Evolutionary conservation across 2,888 invertebrate genomes (phyloP).

Genomic region (Sarcophaga carnaria): DNA sequence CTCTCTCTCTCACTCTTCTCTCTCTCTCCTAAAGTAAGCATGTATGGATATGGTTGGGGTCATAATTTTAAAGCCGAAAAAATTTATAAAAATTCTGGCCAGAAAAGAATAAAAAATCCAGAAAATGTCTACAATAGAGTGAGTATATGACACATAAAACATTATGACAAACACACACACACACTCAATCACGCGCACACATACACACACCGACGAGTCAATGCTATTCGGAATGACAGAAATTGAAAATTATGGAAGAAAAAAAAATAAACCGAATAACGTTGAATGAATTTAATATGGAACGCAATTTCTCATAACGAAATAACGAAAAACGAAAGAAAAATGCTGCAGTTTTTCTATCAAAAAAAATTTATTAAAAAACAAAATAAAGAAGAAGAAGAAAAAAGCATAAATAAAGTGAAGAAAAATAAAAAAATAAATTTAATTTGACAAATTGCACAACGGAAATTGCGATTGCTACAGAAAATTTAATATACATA

Average conservation of each 20-base stretch:
- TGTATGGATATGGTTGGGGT: too few species aligned
- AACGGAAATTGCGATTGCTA: neutral
- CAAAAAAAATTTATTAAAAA: neutral
- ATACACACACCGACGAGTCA: neutral
- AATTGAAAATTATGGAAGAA: constrained; percentile 37
- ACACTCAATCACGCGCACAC: neutral
- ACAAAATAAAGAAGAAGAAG: neutral
- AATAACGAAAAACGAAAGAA: neutral
- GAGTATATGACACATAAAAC: neutral
- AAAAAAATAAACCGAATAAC: constrained; percentile 10
- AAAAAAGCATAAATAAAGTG: neutral
- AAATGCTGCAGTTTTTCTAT: neutral
- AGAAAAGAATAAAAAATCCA: too few species aligned
- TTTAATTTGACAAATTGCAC: neutral
- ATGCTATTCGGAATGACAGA: neutral
- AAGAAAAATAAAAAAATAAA: neutral
- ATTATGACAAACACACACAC: neutral
- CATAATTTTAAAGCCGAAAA: too few species aligned
- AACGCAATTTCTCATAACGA: constrained; percentile 48
- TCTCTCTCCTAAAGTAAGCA: too few species aligned
- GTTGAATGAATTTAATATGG: constrained; percentile 38
- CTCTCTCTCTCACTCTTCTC: too few species aligned
- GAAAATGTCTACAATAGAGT: too few species aligned
- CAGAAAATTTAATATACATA: neutral
- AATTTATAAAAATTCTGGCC: too few species aligned